Evolutionary conservation across 2,797 vertebrate species (phyloP).

Genomic region (Oryzias dopingdopingensis): DNA sequence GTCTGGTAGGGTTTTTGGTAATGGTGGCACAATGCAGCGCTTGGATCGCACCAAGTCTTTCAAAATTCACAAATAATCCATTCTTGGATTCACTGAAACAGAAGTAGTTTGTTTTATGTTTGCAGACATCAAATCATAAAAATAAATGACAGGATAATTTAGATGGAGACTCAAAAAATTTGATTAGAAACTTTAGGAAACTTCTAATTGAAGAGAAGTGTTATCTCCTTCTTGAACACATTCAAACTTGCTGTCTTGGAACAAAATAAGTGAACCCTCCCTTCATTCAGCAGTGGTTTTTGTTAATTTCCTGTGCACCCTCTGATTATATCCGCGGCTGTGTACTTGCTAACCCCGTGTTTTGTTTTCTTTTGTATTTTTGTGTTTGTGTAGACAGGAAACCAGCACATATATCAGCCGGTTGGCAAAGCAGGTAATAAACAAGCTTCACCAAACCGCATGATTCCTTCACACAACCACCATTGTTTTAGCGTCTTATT

Average conservation of each 20-base stretch:
- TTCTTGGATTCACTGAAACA: neutral
- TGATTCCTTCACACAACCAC: slow-evolving; percentile 17
- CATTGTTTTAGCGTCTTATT: slow-evolving; percentile 27
- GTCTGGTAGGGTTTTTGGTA: slow-evolving; percentile 56
- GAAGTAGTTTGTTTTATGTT: slow-evolving; percentile 19
- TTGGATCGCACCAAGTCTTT: slow-evolving; percentile 42
- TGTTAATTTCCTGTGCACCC: slow-evolving; percentile 40
- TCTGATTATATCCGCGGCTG: slow-evolving; percentile 29
- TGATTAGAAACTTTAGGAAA: neutral
- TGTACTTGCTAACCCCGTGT: slow-evolving; percentile 44
- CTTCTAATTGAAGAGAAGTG: neutral
- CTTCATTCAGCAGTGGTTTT: slow-evolving; percentile 27
- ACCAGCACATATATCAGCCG: slow-evolving; percentile 98
- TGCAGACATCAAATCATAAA: slow-evolving; percentile 29
- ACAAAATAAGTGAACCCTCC: slow-evolving; percentile 32
- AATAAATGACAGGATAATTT: slow-evolving; percentile 7
- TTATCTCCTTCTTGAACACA: slow-evolving; percentile 11
- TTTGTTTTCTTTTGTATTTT: slow-evolving; percentile 46
- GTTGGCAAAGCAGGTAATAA: slow-evolving; percentile 93
- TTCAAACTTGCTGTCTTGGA: slow-evolving; percentile 24
- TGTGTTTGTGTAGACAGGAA: slow-evolving; percentile 84
- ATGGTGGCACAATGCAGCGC: slow-evolving; percentile 49
- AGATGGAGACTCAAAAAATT: slow-evolving; percentile 1
- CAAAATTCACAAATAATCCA: neutral
- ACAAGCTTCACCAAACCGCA: slow-evolving; percentile 19